Percentiles rank a stretch among this genome's conserved stretches.
Conservation (phyloP, 2,797 vertebrate genomes). For the Heteromormyrus szaboi region DNA sequence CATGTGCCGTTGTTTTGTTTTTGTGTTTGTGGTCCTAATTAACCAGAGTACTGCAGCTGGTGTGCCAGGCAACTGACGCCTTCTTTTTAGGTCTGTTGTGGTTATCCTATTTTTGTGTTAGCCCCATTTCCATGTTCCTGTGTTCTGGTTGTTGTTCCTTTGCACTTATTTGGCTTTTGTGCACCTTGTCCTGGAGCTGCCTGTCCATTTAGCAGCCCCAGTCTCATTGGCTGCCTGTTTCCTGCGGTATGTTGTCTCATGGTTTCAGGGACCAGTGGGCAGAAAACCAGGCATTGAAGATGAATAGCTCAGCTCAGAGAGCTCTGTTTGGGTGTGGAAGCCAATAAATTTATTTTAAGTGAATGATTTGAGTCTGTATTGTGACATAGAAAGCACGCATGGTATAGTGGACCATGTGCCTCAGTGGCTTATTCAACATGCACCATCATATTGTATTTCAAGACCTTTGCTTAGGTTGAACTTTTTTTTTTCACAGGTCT, state of each 20-base stretch:
- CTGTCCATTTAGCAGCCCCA: background rate
- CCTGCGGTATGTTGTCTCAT: background rate
- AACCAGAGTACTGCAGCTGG: background rate
- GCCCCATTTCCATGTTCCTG: background rate
- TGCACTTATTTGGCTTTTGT: background rate
- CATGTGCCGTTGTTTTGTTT: background rate
- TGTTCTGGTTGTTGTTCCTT: background rate
- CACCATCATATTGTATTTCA: slow-evolving; percentile 35
- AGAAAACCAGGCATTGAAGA: background rate
- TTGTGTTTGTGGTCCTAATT: background rate
- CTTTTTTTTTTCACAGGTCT: slow-evolving; percentile 56
- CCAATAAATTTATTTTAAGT: background rate
- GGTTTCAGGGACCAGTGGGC: background rate
- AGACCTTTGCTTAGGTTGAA: slow-evolving; percentile 53
- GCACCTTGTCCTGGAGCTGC: background rate
- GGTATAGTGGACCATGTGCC: slow-evolving; percentile 5
- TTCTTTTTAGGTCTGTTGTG: background rate
- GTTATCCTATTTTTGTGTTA: background rate
- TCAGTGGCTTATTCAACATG: slow-evolving; percentile 25
- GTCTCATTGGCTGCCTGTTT: background rate
- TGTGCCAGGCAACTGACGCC: background rate
- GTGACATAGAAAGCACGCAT: background rate
- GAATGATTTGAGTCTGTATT: background rate
- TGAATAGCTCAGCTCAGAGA: background rate
- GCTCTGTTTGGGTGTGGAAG: background rate